Conservation (phyloP, 2,888 invertebrate species). For the Macrosiphum euphorbiae region DNA sequence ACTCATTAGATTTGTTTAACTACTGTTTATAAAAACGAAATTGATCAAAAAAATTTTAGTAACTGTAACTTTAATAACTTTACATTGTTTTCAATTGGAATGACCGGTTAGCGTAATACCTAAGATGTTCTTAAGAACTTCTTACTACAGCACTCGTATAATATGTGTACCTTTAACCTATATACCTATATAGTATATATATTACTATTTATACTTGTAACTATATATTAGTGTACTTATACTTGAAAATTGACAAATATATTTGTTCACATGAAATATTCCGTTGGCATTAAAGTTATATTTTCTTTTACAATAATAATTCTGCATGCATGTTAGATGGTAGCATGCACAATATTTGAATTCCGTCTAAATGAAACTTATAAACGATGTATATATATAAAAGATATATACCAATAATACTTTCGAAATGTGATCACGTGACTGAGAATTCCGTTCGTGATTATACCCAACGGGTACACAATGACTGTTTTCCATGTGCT, state of each 20-base stretch:
- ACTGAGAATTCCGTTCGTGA: conserved; percentile 22
- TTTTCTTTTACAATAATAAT: conserved; percentile 4
- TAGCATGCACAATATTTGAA: background rate
- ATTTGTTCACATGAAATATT: background rate
- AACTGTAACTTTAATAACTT: no score
- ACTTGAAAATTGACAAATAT: background rate
- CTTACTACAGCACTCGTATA: background rate
- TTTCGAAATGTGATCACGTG: conserved; percentile 27
- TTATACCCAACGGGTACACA: background rate
- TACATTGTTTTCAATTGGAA: background rate
- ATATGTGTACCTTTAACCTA: background rate
- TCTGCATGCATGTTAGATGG: background rate
- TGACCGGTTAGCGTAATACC: background rate
- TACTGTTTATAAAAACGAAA: background rate
- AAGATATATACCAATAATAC: conserved; percentile 18
- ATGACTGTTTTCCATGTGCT: background rate
- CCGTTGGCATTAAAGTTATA: background rate
- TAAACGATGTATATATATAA: background rate
- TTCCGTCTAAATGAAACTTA: conserved; percentile 18
- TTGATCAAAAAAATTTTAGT: background rate
- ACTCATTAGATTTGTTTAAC: background rate
- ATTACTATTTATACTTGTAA: background rate
- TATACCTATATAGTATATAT: background rate
- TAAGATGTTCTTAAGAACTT: background rate
- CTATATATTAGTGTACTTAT: background rate